Conservation (phyloP, 1,140 invertebrate genomes). For the Trigoniulus corallinus region DNA sequence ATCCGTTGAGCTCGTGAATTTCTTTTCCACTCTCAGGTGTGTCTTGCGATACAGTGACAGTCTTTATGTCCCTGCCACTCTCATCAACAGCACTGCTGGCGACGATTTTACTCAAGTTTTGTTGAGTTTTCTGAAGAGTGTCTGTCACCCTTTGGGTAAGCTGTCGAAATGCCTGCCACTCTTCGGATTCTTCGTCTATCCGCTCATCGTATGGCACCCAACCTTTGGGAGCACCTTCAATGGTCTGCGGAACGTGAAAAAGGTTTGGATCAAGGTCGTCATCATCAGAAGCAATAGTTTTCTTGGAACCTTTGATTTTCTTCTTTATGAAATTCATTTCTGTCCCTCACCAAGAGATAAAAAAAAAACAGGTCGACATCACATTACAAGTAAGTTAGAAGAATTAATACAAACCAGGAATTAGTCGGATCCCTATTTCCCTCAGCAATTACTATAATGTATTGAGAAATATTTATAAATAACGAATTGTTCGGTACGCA, state of each 20-base stretch:
- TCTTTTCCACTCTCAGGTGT: too few relatives aligned
- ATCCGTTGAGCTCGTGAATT: too few relatives aligned
- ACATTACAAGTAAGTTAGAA: too few relatives aligned
- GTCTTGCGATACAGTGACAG: background rate
- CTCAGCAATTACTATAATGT: too few relatives aligned
- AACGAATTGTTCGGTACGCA: too few relatives aligned
- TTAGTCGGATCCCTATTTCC: too few relatives aligned
- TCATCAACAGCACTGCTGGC: constrained; percentile 3
- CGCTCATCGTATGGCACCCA: constrained; percentile 14
- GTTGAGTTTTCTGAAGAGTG: constrained; percentile 22
- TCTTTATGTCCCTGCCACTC: background rate
- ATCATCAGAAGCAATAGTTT: constrained; percentile 1
- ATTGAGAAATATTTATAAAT: too few relatives aligned
- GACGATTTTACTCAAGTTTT: constrained; percentile 20
- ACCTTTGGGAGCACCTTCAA: constrained; percentile 5
- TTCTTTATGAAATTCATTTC: constrained; percentile 10
- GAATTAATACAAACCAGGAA: too few relatives aligned
- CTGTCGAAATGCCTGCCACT: constrained; percentile 24
- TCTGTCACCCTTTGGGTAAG: constrained; percentile 24
- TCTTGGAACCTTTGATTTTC: constrained; percentile 7
- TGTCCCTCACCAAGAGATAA: background rate
- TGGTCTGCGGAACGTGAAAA: background rate
- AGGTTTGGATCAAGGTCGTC: constrained; percentile 1
- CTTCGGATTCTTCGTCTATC: constrained; percentile 20
- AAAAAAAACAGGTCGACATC: background rate